phyloP scores from a whole-genome alignment of 2,888 invertebrate genomes.

The Didymodactylos carnosus region DNA sequence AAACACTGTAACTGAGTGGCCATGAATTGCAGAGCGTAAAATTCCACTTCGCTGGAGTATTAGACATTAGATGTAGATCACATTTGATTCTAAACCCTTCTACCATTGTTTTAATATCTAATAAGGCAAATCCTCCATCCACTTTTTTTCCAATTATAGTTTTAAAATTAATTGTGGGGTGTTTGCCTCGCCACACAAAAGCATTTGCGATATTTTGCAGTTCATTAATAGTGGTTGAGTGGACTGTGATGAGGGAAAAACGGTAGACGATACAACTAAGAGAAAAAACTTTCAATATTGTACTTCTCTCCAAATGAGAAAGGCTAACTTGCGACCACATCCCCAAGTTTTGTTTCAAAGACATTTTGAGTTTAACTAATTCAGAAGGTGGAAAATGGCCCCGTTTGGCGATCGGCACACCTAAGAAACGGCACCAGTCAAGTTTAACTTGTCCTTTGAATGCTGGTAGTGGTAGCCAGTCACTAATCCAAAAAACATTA shows the following conservation, averaged over 20 bases:
- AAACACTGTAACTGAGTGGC: not conserved
- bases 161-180: not conserved
- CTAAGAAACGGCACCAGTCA: too few relatives aligned
- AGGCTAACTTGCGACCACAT: not conserved
- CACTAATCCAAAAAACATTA: too few relatives aligned
- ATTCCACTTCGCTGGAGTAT: not conserved
- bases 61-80: not conserved
- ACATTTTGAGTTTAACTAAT: not conserved
- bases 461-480: too few relatives aligned
- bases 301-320: not conserved
- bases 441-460: too few relatives aligned
- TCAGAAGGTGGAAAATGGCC: too few relatives aligned
- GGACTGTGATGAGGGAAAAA: not conserved
- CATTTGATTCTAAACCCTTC: not conserved
- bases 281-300: not conserved
- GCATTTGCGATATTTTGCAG: not conserved
- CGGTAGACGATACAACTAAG: not conserved
- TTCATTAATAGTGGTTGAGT: not conserved
- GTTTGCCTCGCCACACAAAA: not conserved
- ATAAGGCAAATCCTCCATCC: not conserved
- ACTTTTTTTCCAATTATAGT: not conserved
- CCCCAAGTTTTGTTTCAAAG: not conserved
- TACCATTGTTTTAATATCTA: not conserved
- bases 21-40: not conserved
- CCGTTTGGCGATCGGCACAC: too few relatives aligned